Conservation (phyloP, 2,888 invertebrate species). For the Tipula helvola region DNA sequence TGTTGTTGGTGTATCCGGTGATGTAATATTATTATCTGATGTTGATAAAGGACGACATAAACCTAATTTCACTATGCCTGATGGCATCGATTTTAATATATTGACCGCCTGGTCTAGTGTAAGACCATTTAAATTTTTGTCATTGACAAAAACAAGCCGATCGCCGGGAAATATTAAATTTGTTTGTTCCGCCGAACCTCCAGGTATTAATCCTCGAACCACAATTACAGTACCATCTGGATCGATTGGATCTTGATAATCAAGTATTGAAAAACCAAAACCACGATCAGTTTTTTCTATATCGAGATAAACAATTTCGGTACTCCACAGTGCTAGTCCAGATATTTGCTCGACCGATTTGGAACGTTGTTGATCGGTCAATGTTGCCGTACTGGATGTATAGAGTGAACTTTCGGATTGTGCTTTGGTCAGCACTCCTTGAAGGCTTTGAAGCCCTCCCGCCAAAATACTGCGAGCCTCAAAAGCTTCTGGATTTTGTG, state of each 20-base stretch:
- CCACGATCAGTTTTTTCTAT: constrained; percentile 90
- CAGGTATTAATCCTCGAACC: constrained; percentile 91
- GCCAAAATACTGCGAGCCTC: constrained; percentile 72
- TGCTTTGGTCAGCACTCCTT: constrained; percentile 77
- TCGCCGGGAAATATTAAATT: constrained; percentile 94
- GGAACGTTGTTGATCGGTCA: constrained; percentile 67
- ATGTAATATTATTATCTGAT: constrained; percentile 35
- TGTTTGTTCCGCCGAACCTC: constrained; percentile 93
- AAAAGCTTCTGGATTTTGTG: constrained; percentile 66
- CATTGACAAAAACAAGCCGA: constrained; percentile 83
- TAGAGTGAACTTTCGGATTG: constrained; percentile 90
- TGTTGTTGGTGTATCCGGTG: constrained; percentile 33
- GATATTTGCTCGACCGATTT: constrained; percentile 90
- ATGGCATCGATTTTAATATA: constrained; percentile 85
- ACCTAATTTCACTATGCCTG: constrained; percentile 81
- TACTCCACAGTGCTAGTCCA: constrained; percentile 94
- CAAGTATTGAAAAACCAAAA: constrained; percentile 95
- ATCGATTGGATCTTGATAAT: constrained; percentile 95
- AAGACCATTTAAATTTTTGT: constrained; percentile 77
- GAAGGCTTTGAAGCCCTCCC: constrained; percentile 72
- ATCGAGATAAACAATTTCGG: constrained; percentile 82
- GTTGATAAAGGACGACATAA: constrained; percentile 63
- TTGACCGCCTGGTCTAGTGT: constrained; percentile 91
- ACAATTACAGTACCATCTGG: constrained; percentile 92
- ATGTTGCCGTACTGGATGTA: constrained; percentile 72